Conservation (phyloP, 2,888 invertebrate species). For the Aporophyla lueneburgensis region DNA sequence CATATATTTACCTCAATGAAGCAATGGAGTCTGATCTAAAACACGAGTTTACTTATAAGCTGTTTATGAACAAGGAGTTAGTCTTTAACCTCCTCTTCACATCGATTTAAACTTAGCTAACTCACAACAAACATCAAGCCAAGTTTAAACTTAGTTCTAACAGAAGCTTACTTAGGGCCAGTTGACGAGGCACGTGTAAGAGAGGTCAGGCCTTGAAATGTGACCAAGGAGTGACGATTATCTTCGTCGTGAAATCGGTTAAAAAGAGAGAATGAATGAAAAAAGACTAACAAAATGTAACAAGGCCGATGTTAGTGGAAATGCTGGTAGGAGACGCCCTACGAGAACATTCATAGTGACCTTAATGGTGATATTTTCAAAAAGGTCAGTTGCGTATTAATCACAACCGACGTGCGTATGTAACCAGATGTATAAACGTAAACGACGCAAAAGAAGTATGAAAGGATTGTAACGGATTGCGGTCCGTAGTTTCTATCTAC, state of each 20-base stretch:
- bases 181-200: not conserved
- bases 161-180: conserved; percentile 3
- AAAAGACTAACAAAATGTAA: too few relatives aligned
- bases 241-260: not conserved
- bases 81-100: not conserved
- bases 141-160: conserved; percentile 9
- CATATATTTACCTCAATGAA: not conserved
- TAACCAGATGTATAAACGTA: too few relatives aligned
- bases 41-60: not conserved
- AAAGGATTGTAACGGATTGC: too few relatives aligned
- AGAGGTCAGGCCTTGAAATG: not conserved
- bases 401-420: too few relatives aligned
- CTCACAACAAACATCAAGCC: not conserved
- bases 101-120: conserved; percentile 30
- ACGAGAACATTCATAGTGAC: too few relatives aligned
- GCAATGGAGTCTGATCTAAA: not conserved
- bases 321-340: too few relatives aligned
- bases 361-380: too few relatives aligned
- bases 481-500: too few relatives aligned
- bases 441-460: too few relatives aligned
- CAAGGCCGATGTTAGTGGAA: too few relatives aligned
- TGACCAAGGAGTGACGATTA: not conserved
- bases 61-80: conserved; percentile 12
- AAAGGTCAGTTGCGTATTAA: too few relatives aligned
- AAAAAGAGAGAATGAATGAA: too few relatives aligned